These are phyloP conservation scores for Macrophya annulata DNA, from an alignment of 2,888 invertebrate genomes.

Conservation along the genomic window DNA sequence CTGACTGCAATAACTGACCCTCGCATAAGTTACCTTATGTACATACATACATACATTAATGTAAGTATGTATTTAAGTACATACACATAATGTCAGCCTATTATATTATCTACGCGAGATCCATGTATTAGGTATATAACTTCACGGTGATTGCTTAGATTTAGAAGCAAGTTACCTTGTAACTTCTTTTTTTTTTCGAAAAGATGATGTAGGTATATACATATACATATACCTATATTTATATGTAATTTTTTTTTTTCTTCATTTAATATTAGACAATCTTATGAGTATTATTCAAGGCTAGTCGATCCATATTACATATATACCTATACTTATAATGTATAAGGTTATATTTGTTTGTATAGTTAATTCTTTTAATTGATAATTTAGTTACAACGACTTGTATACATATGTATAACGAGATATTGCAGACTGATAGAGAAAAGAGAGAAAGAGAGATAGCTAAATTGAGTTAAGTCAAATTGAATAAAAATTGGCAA, in stretches of 20 bases:
- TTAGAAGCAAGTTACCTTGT: not conserved
- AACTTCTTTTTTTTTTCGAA: not conserved
- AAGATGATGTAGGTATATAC: not conserved
- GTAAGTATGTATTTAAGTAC: too few relatives aligned
- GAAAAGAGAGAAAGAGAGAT: not conserved
- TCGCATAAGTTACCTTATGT: not conserved
- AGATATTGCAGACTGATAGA: not conserved
- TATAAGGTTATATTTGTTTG: too few relatives aligned
- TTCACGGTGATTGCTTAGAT: not conserved
- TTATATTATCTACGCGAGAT: conserved; percentile 4
- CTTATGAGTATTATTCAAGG: not conserved
- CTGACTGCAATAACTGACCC: conserved; percentile 18
- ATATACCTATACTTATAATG: not conserved
- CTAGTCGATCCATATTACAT: not conserved
- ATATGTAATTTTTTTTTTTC: not conserved
- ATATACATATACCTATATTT: too few relatives aligned
- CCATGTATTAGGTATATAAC: not conserved
- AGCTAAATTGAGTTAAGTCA: conserved; percentile 34
- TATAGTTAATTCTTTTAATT: not conserved
- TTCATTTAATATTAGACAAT: not conserved
- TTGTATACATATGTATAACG: not conserved
- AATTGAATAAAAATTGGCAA: conserved; percentile 33
- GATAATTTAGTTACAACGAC: conserved; percentile 17
- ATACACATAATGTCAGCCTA: not conserved
- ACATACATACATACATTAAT: not conserved